Evolutionary conservation across 2,797 vertebrate genomes (phyloP), one percentile per base, ranked within the genome.

Genomic region (Hipposideros larvatus): DNA sequence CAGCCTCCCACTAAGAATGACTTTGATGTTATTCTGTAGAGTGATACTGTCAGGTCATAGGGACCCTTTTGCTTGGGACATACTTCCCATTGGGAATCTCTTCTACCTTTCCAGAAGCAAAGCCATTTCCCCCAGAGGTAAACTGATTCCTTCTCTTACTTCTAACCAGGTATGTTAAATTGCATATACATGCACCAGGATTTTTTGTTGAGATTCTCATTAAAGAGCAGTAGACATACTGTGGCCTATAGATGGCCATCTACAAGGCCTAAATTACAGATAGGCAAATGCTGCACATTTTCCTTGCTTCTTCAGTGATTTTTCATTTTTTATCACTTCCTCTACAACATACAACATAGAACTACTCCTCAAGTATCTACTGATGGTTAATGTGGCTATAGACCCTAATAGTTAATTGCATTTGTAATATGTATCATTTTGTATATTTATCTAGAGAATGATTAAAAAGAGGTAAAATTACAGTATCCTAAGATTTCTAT

Each of bases 371-470:
- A 41, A 55, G 68, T 90, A 78, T 43, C 0, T 93, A 70, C 28
- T 71, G n/a, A 80, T 71, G 21, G 37, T 63, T 78, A 68, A 2
- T 83, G 21, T 74, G 55, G 85, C 24, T 1, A 11, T 24, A 91
- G 31, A 61, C 57, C 66, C 55, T 86, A 53, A 87, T 79, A 80
- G 51, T 28, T 83, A 28, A 37, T n/a, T 71, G 34, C 15, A 63
- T 87, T 82, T 71, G 34, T 22, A 95, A 71, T 73, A 48, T 37
- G 2, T 74, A n/a, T 92, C 8, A 43, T 53, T 95, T 86, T 83
- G n/a, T 68, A 53, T 70, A 65, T 84, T 77, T 96, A 93, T 18
- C 65, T 92, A 82, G 31, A 74, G 26, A 95, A 86, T 75, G 46
- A 59, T 75, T 46, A 1, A 77, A 89, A 68, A 93, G 16, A 48